Evolutionary conservation across 2,888 invertebrate species (phyloP).

Genomic region (Campoplex capitator): DNA sequence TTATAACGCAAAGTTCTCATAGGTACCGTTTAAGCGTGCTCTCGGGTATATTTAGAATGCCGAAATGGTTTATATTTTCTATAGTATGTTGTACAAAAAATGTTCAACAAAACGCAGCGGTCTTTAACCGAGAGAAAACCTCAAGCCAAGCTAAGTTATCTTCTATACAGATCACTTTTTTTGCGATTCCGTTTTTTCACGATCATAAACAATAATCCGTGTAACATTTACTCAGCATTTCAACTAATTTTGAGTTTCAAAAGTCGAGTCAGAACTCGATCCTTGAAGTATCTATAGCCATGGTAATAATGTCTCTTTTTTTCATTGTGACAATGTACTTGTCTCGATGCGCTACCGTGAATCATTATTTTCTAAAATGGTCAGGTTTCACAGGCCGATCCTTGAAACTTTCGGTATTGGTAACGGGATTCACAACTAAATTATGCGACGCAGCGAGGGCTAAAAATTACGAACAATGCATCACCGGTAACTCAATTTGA

Average conservation of each 20-base stretch:
- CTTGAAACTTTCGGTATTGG: background rate
- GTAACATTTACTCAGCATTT: background rate
- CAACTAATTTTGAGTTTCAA: too few species aligned
- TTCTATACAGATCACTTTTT: background rate
- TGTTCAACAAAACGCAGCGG: background rate
- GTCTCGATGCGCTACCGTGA: too few species aligned
- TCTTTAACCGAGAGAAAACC: background rate
- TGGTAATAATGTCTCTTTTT: too few species aligned
- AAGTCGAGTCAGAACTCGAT: too few species aligned
- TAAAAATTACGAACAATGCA: constrained; percentile 52
- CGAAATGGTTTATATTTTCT: background rate
- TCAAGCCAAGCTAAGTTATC: background rate
- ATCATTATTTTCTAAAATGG: background rate
- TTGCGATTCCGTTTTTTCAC: background rate
- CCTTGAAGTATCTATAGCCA: too few species aligned
- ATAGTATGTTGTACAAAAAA: background rate
- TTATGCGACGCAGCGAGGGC: constrained; percentile 5
- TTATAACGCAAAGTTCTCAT: background rate
- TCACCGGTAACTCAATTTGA: constrained; percentile 50
- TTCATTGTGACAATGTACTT: too few species aligned
- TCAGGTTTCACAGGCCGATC: background rate
- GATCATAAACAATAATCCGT: background rate
- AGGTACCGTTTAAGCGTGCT: background rate
- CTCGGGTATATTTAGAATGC: background rate
- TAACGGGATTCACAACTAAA: constrained; percentile 13